Evolutionary conservation across 2,113 vertebrate genomes (phyloP), one percentile per base, ranked within the genome.

Genomic region (Struthidea cinerea): DNA sequence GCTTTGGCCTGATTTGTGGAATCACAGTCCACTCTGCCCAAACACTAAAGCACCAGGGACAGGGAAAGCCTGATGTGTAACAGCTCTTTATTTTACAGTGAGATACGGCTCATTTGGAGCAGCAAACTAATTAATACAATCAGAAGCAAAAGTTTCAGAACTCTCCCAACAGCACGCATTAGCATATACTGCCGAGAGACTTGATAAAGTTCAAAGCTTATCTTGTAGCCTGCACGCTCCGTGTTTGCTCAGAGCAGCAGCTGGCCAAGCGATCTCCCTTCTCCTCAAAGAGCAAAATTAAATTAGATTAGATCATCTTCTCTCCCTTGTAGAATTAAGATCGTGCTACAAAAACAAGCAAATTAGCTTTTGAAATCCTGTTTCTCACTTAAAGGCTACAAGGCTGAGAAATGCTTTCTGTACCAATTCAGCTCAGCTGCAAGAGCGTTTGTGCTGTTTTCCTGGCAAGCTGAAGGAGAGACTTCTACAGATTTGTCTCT

Each of bases 181-280:
- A 98, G 76, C 97, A 97, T 96, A 95, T 24, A 89, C 73, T 94
- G 88, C 71, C 32, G 2, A 94, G 97, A 98, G 92, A 95, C 80
- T 89, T 59, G 63, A 95, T 96, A 88, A 98, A 98, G 97, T 97
- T 98, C 97, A 98, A 92, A 94, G 97, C 95, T 97, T 97, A 97
- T 97, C 97, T 96, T 94, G 94, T 96, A 96, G 95, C 69, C 88
- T 81, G 91, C 80, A 79, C 3, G 6, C 89, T 96, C 96, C 3
- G 3, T 90, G 89, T 95, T 94, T 95, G 88, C 97, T 95, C 96
- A 96, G 96, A 98, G 92, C 96, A 96, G 95, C 96, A 97, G 93
- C 97, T 97, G 97, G 92, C 94, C 97, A 94, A 97, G 87, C 70
- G 90, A 96, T 95, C 92, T 64, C 96, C 56, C 89, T 97, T 91